Evolutionary conservation across 2,888 invertebrate genomes (phyloP).

Genomic region (Erebia aethiops): DNA sequence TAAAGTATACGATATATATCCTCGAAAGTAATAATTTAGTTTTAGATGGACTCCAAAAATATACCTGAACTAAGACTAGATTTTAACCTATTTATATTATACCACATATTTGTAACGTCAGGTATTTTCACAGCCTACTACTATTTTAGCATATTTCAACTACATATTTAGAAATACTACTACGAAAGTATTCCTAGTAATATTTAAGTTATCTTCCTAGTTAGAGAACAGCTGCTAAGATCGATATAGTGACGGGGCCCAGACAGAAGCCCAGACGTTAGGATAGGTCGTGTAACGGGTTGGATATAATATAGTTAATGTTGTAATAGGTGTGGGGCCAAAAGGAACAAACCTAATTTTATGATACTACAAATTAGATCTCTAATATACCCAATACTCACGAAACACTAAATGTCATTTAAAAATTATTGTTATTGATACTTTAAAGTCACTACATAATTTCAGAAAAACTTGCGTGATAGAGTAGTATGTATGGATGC

Average conservation of each 20-base stretch:
- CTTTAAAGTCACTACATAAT: too few relatives aligned
- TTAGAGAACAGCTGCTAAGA: conserved; percentile 34
- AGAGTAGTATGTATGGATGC: too few relatives aligned
- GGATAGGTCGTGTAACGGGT: conserved; percentile 60
- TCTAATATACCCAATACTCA: background rate
- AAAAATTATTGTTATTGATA: background rate
- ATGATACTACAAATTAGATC: background rate
- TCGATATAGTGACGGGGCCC: conserved; percentile 40
- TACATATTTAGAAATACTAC: background rate
- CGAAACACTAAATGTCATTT: background rate
- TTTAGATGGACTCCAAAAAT: too few relatives aligned
- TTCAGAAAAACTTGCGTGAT: too few relatives aligned
- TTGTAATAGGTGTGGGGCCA: conserved; percentile 11
- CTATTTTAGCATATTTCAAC: too few relatives aligned
- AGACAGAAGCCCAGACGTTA: conserved; percentile 58
- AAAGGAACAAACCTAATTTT: background rate
- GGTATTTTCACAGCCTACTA: too few relatives aligned
- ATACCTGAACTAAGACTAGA: too few relatives aligned
- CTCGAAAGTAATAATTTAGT: too few relatives aligned
- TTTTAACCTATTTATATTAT: too few relatives aligned
- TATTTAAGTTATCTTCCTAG: conserved; percentile 12
- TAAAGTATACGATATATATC: too few relatives aligned
- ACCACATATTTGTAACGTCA: too few relatives aligned
- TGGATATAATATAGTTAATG: conserved; percentile 36
- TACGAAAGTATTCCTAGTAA: too few relatives aligned